A percentile compares a stretch with the other conserved stretches of the same genome.
These are phyloP conservation scores for Ancistrus triradiatus DNA, from an alignment of 2,113 vertebrate species.

Conservation along the genomic window DNA sequence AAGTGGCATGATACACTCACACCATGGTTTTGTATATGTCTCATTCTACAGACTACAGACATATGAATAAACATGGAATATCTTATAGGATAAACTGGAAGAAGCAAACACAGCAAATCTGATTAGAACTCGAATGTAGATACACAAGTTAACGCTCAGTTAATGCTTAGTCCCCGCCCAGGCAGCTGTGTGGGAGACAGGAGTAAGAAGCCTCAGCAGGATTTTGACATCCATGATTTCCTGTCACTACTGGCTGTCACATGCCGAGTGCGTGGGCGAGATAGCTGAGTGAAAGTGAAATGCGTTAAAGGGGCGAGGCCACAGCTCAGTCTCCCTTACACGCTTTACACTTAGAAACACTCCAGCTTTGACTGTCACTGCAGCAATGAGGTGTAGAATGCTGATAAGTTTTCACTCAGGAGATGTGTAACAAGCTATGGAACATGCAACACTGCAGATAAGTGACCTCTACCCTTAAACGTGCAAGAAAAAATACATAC, in stretches of 20 bases:
- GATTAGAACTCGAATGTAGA: too few species aligned
- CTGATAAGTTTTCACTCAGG: slow-evolving; percentile 35
- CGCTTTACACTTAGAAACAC: slow-evolving; percentile 26
- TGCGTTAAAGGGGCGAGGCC: slow-evolving; percentile 67
- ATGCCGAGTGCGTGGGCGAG: slow-evolving; percentile 66
- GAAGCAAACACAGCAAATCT: too few species aligned
- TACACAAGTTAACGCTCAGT: too few species aligned
- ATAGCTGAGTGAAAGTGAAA: slow-evolving; percentile 62
- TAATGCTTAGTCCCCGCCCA: too few species aligned
- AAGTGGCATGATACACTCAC: too few species aligned
- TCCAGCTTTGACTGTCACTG: slow-evolving; percentile 42
- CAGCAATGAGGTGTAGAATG: slow-evolving; percentile 41
- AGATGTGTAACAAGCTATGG: slow-evolving; percentile 31
- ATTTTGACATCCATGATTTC: slow-evolving; percentile 64
- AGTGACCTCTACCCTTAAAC: too few species aligned
- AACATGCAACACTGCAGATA: background rate
- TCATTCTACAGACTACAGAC: too few species aligned
- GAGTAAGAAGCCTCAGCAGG: slow-evolving; percentile 48
- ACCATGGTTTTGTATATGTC: too few species aligned
- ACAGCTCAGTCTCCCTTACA: slow-evolving; percentile 41
- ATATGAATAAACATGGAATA: too few species aligned
- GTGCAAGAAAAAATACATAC: too few species aligned
- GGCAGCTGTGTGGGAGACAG: slow-evolving; percentile 15
- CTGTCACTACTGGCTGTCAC: slow-evolving; percentile 68
- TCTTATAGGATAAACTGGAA: too few species aligned